phyloP scores from a whole-genome alignment of 2,888 invertebrate species.

The Ennomos erosarius region DNA sequence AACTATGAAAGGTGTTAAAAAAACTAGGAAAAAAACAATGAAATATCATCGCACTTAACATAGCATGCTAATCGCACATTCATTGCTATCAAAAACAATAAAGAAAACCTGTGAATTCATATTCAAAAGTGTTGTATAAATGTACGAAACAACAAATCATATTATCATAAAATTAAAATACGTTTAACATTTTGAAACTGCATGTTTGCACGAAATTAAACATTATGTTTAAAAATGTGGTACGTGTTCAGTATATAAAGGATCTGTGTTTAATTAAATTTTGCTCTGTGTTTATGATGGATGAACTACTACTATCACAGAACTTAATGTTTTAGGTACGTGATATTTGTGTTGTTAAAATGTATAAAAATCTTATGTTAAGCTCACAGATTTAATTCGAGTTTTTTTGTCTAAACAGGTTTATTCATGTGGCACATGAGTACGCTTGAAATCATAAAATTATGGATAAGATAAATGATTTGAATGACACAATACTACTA shows the following conservation, averaged over 20 bases:
- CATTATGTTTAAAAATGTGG: slow-evolving; percentile 53
- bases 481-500: no score
- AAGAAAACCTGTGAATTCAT: slow-evolving; percentile 51
- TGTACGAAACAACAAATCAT: slow-evolving; percentile 59
- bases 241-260: slow-evolving; percentile 44
- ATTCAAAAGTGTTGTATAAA: slow-evolving; percentile 44
- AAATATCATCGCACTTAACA: slow-evolving; percentile 34
- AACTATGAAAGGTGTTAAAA: slow-evolving; percentile 17
- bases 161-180: slow-evolving; percentile 53
- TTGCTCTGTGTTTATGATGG: slow-evolving; percentile 25
- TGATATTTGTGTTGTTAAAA: neutral
- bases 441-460: no score
- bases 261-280: slow-evolving; percentile 27
- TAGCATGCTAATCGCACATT: slow-evolving; percentile 55
- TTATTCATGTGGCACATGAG: no score
- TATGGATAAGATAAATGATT: no score
- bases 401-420: no score
- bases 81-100: slow-evolving; percentile 57
- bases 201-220: slow-evolving; percentile 65
- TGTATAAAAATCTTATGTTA: no score
- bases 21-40: slow-evolving; percentile 26
- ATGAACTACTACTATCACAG: slow-evolving; percentile 7
- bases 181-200: slow-evolving; percentile 51
- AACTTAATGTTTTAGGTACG: slow-evolving; percentile 12
- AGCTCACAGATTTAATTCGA: no score